A percentile compares a stretch with the other conserved stretches of the same genome.
Conservation (phyloP, 2,113 vertebrate species). For the Scolopax mira region DNA sequence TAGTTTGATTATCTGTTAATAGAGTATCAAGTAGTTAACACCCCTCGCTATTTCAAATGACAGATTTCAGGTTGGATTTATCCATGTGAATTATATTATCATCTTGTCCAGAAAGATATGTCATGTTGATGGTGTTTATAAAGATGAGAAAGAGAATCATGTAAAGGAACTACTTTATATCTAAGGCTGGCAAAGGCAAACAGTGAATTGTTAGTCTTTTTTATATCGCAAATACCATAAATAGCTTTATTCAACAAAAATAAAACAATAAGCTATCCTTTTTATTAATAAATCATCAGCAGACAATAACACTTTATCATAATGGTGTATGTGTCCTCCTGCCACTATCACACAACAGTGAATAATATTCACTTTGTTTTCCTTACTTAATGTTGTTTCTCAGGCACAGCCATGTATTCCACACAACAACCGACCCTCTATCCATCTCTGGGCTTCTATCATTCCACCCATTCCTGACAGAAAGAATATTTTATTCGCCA, state of each 20-base stretch:
- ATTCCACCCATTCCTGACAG: background rate
- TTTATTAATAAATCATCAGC: conserved; percentile 42
- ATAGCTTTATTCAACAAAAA: conserved; percentile 35
- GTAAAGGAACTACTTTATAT: conserved; percentile 24
- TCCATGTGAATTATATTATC: background rate
- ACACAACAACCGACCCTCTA: background rate
- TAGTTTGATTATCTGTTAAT: conserved; percentile 31
- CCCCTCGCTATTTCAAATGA: conserved; percentile 6
- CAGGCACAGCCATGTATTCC: background rate
- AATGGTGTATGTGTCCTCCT: background rate
- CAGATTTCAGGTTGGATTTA: conserved; percentile 38
- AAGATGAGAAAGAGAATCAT: conserved; percentile 27
- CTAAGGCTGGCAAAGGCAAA: conserved; percentile 42
- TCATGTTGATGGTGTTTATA: conserved; percentile 38
- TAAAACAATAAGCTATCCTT: conserved; percentile 11
- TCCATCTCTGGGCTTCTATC: background rate
- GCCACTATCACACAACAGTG: background rate
- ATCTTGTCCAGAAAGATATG: background rate
- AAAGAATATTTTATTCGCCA: background rate
- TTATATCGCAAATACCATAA: conserved; percentile 17
- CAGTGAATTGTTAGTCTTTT: conserved; percentile 27
- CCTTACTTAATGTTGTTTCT: background rate
- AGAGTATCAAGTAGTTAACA: background rate
- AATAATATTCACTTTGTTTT: conserved; percentile 27
- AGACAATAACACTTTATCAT: conserved; percentile 25